phyloP scores from a whole-genome alignment of 2,888 invertebrate species.

The Acanthococcus lagerstroemiae region DNA sequence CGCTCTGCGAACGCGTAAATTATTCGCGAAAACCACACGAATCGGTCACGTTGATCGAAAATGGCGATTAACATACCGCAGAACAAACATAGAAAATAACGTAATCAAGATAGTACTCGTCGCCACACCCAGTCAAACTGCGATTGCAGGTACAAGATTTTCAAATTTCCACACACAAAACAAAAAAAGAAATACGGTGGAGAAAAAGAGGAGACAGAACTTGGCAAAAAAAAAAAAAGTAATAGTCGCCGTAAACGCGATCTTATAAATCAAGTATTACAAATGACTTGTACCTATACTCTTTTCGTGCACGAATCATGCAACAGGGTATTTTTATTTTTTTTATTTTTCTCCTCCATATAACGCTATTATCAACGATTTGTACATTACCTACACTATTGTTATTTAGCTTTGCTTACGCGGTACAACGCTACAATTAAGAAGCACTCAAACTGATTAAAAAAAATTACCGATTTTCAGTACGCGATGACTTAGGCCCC shows the following conservation, averaged over 20 bases:
- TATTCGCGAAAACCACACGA: not conserved
- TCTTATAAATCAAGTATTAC: conserved; percentile 24
- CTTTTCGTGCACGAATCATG: conserved; percentile 12
- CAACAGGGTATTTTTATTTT: conserved; percentile 25
- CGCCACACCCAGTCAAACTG: not conserved
- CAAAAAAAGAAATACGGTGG: not conserved
- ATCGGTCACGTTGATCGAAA: not conserved
- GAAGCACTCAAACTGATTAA: conserved; percentile 5
- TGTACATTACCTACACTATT: not conserved
- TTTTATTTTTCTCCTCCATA: not conserved
- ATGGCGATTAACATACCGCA: not conserved
- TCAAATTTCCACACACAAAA: not conserved
- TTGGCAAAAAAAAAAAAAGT: conserved; percentile 13
- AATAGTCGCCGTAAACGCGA: conserved; percentile 25
- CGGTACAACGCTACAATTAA: not conserved
- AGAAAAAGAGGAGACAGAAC: not conserved
- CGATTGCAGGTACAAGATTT: not conserved
- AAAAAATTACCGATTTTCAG: not conserved
- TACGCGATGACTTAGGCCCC: not conserved
- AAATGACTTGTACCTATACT: conserved; percentile 21
- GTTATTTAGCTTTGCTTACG: not conserved
- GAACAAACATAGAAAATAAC: not conserved
- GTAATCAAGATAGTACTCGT: not conserved
- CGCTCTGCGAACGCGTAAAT: not conserved
- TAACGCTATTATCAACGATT: not conserved